phyloP scores from a whole-genome alignment of 2,888 invertebrate species.

The Chrysopilus asiliformis region DNA sequence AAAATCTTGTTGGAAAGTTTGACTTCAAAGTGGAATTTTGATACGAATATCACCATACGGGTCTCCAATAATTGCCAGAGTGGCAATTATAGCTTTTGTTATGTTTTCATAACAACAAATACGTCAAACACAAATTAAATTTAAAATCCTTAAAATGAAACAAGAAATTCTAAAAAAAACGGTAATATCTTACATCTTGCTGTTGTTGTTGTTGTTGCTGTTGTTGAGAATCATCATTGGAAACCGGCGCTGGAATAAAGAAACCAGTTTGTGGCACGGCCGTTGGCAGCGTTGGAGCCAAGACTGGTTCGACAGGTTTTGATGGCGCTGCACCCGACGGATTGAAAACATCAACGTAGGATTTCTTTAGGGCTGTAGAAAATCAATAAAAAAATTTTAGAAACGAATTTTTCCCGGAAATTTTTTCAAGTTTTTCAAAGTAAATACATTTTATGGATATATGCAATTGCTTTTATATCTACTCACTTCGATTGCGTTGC shows the following conservation, averaged over 20 bases:
- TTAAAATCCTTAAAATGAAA: background rate
- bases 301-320: slow-evolving; percentile 28
- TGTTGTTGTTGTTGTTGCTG: slow-evolving; percentile 19
- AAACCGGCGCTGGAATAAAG: slow-evolving; percentile 26
- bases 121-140: background rate
- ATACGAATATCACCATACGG: no score
- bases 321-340: slow-evolving; percentile 41
- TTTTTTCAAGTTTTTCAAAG: no score
- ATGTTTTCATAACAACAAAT: background rate
- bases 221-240: slow-evolving; percentile 13
- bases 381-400: slow-evolving; percentile 1
- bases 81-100: no score
- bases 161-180: background rate
- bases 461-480: background rate
- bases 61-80: no score
- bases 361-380: slow-evolving; percentile 59
- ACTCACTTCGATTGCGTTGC: slow-evolving; percentile 62
- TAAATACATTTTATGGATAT: no score
- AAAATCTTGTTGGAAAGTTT: no score
- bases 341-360: slow-evolving; percentile 85
- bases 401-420: no score
- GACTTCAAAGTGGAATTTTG: no score
- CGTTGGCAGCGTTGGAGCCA: slow-evolving; percentile 34
- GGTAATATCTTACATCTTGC: slow-evolving; percentile 15
- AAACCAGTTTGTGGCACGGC: slow-evolving; percentile 30